Base-by-base conservation (phyloP, 1,140 invertebrate species). In the Drosophila ananassae region DNA sequence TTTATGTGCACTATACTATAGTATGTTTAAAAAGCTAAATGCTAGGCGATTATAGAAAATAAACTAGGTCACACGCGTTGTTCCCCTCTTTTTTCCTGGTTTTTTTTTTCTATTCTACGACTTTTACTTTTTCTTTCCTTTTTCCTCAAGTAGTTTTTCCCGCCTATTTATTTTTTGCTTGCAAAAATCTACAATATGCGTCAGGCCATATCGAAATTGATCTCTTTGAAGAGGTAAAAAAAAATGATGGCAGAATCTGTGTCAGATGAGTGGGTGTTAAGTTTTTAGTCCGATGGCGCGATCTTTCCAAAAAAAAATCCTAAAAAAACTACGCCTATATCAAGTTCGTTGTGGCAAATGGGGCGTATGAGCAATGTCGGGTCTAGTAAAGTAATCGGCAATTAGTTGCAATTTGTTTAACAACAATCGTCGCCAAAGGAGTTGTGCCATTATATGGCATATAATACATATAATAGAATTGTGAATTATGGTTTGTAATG, bases 11-110 rank as follows among this genome's bases (percentile, higher is more conserved):
- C 25, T n/a, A 21, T 52, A 21, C 25, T 55, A 48, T 48, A n/a
- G 34, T 48, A 25, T 73, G 39, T 47, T 37, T 37, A n/a, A 37
- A 37, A 37, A 37, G 12, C 58, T 25, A 44, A 37, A 37, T 51
- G 41, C 62, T 53, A n/a, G 30, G 57, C 58, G 76, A 56, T 52
- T 63, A 63, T 60, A 73, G 71, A 63, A 46, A 73, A 41, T 30
- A 76, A 85, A 89, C 46, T 87, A 71, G 82, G 82, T 87, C 82
- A 87, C 82, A 72, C 82, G 66, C 57, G 78, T 78, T 32, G n/a
- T 44, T 41, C 13, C 4, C 57, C 34, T 24, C 59, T 37, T 21
- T 30, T 28, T 9, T 17, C 13, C 59, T 37, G 21, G 22, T 28
- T 9, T 17, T 22, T 21, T 6, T 56, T 12, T 50, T 63, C n/a